A percentile compares a stretch with the other conserved stretches of the same genome.
These are phyloP conservation scores for Pseudachorutes palmiensis DNA, from an alignment of 1,140 invertebrate genomes.

Conservation along the genomic window DNA sequence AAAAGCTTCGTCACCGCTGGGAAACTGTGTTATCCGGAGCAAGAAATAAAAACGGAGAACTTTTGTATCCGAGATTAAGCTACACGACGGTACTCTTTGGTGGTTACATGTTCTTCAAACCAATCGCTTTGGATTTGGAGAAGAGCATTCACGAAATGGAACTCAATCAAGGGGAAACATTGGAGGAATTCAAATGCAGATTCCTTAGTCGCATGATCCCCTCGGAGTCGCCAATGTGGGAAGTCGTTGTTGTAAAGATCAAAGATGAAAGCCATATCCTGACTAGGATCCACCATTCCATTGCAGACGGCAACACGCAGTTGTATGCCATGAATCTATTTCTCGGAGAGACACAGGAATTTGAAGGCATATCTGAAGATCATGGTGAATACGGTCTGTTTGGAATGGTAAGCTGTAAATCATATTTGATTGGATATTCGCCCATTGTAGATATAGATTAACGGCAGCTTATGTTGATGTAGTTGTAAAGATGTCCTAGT, in stretches of 20 bases:
- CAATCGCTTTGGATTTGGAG: neutral
- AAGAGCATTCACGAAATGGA: neutral
- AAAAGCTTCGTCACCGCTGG: neutral
- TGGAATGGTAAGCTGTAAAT: no score
- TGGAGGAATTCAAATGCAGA: neutral
- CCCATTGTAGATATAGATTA: no score
- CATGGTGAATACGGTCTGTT: no score
- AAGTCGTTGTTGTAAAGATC: neutral
- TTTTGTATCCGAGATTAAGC: neutral
- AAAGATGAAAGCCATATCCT: neutral
- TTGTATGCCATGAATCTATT: neutral
- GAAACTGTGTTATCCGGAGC: neutral
- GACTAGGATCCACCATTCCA: neutral
- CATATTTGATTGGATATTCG: no score
- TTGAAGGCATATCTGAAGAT: no score
- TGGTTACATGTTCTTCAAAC: conserved; percentile 1
- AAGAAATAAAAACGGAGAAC: neutral
- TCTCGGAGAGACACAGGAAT: neutral
- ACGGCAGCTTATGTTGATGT: no score
- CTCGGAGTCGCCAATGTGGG: neutral
- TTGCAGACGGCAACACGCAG: neutral
- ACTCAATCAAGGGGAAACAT: neutral
- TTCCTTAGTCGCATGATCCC: neutral
- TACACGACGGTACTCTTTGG: neutral
- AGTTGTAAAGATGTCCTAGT: no score